phyloP scores from a whole-genome alignment of 2,888 invertebrate species.

The Drosophila neonasuta region DNA sequence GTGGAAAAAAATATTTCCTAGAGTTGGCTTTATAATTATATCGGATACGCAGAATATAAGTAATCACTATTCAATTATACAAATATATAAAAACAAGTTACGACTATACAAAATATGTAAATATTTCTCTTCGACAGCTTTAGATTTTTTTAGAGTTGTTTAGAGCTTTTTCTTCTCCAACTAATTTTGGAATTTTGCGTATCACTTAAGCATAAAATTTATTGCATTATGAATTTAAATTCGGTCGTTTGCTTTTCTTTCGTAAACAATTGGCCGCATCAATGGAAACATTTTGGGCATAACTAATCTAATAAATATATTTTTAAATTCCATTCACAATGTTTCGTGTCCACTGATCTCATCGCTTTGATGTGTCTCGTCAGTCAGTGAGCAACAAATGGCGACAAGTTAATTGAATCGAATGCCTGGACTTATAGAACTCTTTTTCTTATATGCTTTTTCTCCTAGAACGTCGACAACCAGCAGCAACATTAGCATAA shows the following conservation, averaged over 20 bases:
- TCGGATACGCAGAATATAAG: too few species aligned
- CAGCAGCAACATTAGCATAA: conserved; percentile 29
- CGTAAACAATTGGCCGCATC: background rate
- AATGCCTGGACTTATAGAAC: conserved; percentile 25
- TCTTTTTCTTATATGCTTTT: conserved; percentile 1
- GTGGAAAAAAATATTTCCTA: too few species aligned
- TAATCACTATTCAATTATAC: too few species aligned
- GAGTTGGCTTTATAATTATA: too few species aligned
- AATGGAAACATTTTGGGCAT: conserved; percentile 3
- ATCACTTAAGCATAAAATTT: conserved; percentile 1
- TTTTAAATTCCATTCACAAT: conserved; percentile 13
- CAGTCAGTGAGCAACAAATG: background rate
- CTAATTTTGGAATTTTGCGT: background rate
- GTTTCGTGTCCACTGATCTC: conserved; percentile 45
- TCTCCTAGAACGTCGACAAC: too few species aligned
- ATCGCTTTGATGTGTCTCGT: conserved; percentile 27
- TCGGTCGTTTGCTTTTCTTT: background rate
- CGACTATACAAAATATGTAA: too few species aligned
- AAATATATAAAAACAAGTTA: too few species aligned
- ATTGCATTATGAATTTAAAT: conserved; percentile 3
- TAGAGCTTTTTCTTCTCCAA: background rate
- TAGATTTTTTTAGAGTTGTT: background rate
- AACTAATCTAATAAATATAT: conserved; percentile 15
- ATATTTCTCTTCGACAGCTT: background rate
- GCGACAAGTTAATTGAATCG: conserved; percentile 48